Evolutionary conservation across 2,113 vertebrate species (phyloP).

Genomic region (Alethe diademata): DNA sequence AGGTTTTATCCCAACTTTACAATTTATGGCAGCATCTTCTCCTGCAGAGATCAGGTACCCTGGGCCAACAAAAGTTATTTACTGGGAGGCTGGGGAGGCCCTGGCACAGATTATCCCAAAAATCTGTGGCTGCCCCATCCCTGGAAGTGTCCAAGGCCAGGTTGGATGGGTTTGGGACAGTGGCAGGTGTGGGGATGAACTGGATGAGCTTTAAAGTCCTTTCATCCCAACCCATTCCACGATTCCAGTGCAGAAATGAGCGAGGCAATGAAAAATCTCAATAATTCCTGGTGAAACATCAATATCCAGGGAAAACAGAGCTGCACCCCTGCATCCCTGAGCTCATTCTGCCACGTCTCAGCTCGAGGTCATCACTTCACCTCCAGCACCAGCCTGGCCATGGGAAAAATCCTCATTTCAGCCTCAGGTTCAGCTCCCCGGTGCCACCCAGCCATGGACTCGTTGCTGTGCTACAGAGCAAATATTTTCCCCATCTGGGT

Average conservation of each 20-base stretch:
- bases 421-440: not conserved
- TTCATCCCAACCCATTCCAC: not conserved
- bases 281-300: not conserved
- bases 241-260: not conserved
- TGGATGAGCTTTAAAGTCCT: not conserved
- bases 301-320: not conserved
- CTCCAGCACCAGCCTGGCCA: not conserved
- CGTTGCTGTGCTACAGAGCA: slow-evolving; percentile 6
- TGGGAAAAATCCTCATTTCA: not conserved
- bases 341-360: not conserved
- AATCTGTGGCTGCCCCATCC: not conserved
- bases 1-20: not conserved
- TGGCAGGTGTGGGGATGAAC: not conserved
- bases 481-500: not conserved
- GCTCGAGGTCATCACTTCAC: not conserved
- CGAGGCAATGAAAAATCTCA: not conserved
- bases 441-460: not conserved
- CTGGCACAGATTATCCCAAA: not conserved
- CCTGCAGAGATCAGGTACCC: not conserved
- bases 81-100: not conserved
- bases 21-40: not conserved
- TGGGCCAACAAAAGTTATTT: not conserved
- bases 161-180: not conserved
- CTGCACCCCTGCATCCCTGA: not conserved
- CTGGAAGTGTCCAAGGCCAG: not conserved